Base-by-base conservation (phyloP, 2,797 vertebrate genomes). In the Serranus cabrilla region DNA sequence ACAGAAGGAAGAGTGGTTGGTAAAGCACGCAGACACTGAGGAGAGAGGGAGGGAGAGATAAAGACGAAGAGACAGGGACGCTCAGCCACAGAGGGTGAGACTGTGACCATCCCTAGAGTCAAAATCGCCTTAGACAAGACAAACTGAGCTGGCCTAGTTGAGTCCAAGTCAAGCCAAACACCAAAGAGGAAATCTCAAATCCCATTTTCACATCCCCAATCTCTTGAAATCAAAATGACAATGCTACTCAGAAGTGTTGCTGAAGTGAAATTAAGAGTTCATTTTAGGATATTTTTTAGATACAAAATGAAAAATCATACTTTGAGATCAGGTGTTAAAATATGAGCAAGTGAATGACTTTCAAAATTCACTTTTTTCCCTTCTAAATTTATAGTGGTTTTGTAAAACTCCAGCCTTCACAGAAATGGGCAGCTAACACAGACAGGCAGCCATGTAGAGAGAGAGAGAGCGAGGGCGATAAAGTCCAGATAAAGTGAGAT, bases 91-190 rank as follows among this genome's bases (percentile, higher is more conserved):
- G 66, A 70, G 83, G 59, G 47, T 71, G 52, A 74, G 60, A 82
- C 63, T 76, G 80, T 67, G 71, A 82, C 77, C 40, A 65, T 81
- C 79, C 78, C 60, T 21, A 21, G 76, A 82, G 67, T 75, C 52
- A 56, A 84, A 90, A 85, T 84, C 45, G 54, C 60, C 72, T 89
- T 82, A 79, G 74, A 90, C 82, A 78, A 85, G 72, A 87, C 60
- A 77, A 84, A 86, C 65, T 62, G 68, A 79, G 64, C 66, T 79
- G 71, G 81, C 78, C 72, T 76, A 87, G 71, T 76, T 90, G 73
- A 88, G 80, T 76, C 65, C 68, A 66, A 88, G 58, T 86, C 68
- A 75, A 74, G 63, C 68, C 72, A 76, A 83, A 78, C 67, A 80
- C 71, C 57, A 82, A 73, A 78, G 74, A 64, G 50, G 51, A 78